Base-by-base conservation (phyloP, 2,888 invertebrate species). In the Ochropleura leucogaster region DNA sequence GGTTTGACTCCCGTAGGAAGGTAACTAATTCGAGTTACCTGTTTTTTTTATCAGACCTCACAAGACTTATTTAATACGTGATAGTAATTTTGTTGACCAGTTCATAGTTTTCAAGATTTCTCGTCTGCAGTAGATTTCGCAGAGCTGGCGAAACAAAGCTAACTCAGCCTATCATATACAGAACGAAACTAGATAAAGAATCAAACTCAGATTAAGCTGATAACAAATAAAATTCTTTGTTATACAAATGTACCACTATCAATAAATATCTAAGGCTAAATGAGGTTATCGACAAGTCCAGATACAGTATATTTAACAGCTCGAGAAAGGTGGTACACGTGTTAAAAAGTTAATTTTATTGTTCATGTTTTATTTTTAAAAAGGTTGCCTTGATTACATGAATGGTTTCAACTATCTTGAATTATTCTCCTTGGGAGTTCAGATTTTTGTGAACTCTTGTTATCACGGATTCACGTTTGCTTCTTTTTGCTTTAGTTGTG, bases 111-210 rank as follows among this genome's bases (percentile, higher is more conserved):
- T 20, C 0, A 18, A 49, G 20, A 63, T n/a, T 30, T 46, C n/a
- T n/a, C 18, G 51, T 53, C 10, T n/a, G 7, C 18, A 16, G 30
- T 8, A 53, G 12, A 53, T 49, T 8, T 74, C n/a, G 55, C 16
- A 18, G 44, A 44, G 12, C 18, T 49, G 16, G 53, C 9, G 16
- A 62, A 60, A 53, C 20, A 49, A 62, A 49, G n/a, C 30, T 49
- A 47, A 42, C 40, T 53, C 40, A 42, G n/a, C n/a, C 42, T 30
- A 51, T 66, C 16, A 46, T 73, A 80, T 60, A 81, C 51, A 81
- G 66, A 46, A 57, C 76, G 46, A 75, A 65, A 60, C 44, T 60
- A 75, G 87, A 85, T 85, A 84, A 87, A 82, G 76, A 66, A 81
- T 75, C 60, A 55, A 77, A 76, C 53, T 53, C 64, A 64, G 74